Percentiles rank a stretch among this genome's conserved stretches.
Evolutionary conservation across 1,140 invertebrate species (phyloP).

Genomic region (Aleiodes sp.): DNA sequence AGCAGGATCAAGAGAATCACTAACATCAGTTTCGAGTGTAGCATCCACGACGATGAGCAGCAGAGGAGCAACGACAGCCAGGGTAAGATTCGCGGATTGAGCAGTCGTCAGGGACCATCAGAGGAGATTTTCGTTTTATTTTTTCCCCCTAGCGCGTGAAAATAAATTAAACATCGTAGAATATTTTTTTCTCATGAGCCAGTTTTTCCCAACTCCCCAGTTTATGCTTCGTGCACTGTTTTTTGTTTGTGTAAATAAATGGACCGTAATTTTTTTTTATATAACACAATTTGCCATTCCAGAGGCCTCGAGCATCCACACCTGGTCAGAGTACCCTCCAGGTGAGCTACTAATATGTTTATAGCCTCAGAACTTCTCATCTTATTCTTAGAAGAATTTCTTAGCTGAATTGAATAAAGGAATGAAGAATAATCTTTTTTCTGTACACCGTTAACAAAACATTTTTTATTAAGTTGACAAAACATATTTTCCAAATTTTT

Average conservation of each 20-base stretch:
- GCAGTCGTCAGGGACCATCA: neutral
- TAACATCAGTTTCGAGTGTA: slow-evolving; percentile 81
- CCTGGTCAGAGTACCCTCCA: slow-evolving; percentile 58
- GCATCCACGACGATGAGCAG: slow-evolving; percentile 70
- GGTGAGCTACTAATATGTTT: slow-evolving; percentile 54
- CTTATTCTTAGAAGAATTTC: neutral
- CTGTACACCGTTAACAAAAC: no score
- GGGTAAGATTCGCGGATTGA: slow-evolving; percentile 74
- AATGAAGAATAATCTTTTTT: no score
- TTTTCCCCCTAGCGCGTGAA: no score
- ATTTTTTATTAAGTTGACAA: no score
- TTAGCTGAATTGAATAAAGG: no score
- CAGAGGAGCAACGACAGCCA: slow-evolving; percentile 61
- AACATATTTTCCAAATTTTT: no score
- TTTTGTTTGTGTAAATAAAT: neutral
- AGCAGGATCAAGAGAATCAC: slow-evolving; percentile 85
- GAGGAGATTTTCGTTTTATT: no score
- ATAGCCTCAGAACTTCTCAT: neutral
- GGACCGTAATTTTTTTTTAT: slow-evolving; percentile 34
- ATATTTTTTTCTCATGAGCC: slow-evolving; percentile 1
- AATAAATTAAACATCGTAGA: no score
- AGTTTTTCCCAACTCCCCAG: neutral
- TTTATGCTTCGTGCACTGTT: neutral
- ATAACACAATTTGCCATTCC: slow-evolving; percentile 53
- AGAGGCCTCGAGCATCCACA: slow-evolving; percentile 55